A percentile compares a stretch with the other conserved stretches of the same genome.
phyloP scores from a whole-genome alignment of 2,888 invertebrate species.

The Drosophila helvetica region DNA sequence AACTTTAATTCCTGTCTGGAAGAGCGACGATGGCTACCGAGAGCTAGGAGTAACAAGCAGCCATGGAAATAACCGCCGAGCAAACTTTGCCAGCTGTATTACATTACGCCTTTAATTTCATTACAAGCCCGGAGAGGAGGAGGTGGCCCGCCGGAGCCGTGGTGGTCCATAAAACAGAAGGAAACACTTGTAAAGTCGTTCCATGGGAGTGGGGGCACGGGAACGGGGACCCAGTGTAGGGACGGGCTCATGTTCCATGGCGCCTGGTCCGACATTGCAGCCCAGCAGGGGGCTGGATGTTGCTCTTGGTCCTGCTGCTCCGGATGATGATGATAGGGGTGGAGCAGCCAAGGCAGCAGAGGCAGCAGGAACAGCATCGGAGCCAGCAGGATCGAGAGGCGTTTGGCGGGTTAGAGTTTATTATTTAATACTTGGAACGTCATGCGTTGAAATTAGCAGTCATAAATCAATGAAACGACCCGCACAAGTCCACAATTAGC shows the following conservation, averaged over 20 bases:
- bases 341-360: background rate
- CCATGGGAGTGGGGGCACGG: slow-evolving; percentile 2
- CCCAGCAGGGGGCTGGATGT: slow-evolving; percentile 38
- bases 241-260: slow-evolving; percentile 62
- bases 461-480: slow-evolving; percentile 78
- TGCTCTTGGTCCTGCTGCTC: background rate
- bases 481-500: slow-evolving; percentile 75
- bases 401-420: slow-evolving; percentile 62
- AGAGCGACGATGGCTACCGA: slow-evolving; percentile 31
- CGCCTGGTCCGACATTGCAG: slow-evolving; percentile 58
- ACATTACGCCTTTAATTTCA: slow-evolving; percentile 77
- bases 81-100: slow-evolving; percentile 74
- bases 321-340: background rate
- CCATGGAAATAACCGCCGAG: slow-evolving; percentile 69
- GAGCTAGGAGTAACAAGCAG: slow-evolving; percentile 38
- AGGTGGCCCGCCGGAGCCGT: slow-evolving; percentile 2
- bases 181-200: slow-evolving; percentile 71
- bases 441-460: slow-evolving; percentile 74
- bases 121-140: slow-evolving; percentile 47
- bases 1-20: slow-evolving; percentile 64
- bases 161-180: slow-evolving; percentile 69
- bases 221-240: background rate
- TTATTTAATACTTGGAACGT: slow-evolving; percentile 75
- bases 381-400: slow-evolving; percentile 18
- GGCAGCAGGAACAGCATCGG: background rate